Evolutionary conservation across 1,140 invertebrate species (phyloP), one percentile per base, ranked within the genome.

Genomic region (Wasmannia auropunctata): DNA sequence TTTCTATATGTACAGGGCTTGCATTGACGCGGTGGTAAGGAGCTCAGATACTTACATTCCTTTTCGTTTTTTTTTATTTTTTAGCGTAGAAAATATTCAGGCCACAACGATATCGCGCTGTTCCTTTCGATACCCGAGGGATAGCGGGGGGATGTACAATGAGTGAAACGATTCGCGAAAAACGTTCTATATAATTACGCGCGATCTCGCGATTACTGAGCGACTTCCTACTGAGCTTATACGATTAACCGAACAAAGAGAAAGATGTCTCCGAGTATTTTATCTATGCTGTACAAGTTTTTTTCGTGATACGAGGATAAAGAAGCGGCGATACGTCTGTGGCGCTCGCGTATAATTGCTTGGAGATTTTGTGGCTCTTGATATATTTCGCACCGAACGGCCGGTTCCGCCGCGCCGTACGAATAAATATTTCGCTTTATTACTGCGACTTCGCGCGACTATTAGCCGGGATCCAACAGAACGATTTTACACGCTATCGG

Each of bases 41-140:
- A 63, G 16, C 25, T 77, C 56, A 16, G 37, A 62, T 76, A 40
- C 6, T 2, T 31, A 43, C 1, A 28, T 31, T 60, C 10, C 11
- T 49, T 19, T 14, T 14, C 58, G 4, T 60, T 43, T 34, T 7
- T 16, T 43, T 4, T 37, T 19, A 0, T 67, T 28, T 67, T 16
- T 43, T 25, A 34, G 31, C 6, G 28, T 79, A 79, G 75, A 65
- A 79, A 79, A 77, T 65, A 79, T 79, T 65, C 65, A 79, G 31
- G 58, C 40, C 58, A 34, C 22, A 75, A 58, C n/a, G 51, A 56
- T 75, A 75, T 56, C 72, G 72, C 72, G 63, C 63, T 76, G 19
- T 28, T 63, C 14, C 43, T 65, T 65, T 22, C 22, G 10, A 16
- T n/a, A 11, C 62, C 37, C 49, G 28, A 16, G 51, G 10, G 56